A percentile compares a stretch with the other conserved stretches of the same genome.
Evolutionary conservation across 2,113 vertebrate species (phyloP).

Genomic region (Cyprinodon tularosa): DNA sequence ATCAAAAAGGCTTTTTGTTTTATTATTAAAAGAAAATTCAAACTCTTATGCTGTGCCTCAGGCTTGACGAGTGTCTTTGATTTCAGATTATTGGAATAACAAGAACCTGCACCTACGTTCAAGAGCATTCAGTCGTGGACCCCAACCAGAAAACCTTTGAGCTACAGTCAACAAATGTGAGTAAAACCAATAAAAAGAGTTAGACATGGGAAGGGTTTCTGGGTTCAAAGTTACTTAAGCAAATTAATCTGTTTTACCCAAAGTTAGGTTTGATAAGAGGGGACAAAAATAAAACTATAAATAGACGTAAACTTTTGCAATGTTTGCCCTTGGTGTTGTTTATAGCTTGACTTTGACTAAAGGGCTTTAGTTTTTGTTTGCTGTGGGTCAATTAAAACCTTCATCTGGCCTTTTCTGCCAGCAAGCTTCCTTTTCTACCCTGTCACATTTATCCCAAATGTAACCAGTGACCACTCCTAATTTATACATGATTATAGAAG

Average conservation of each 20-base stretch:
- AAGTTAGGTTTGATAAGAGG: background rate
- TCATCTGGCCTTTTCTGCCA: background rate
- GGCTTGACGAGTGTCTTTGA: slow-evolving; percentile 17
- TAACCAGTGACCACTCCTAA: too few relatives aligned
- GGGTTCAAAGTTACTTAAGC: background rate
- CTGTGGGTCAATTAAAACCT: background rate
- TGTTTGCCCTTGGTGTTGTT: too few relatives aligned
- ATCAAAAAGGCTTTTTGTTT: background rate
- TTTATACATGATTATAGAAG: too few relatives aligned
- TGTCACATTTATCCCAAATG: background rate
- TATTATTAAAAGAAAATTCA: background rate
- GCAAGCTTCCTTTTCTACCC: too few relatives aligned
- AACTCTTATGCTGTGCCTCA: background rate
- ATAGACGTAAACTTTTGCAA: too few relatives aligned
- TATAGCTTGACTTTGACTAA: background rate
- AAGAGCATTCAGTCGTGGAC: slow-evolving; percentile 95
- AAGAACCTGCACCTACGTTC: slow-evolving; percentile 90
- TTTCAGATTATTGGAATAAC: slow-evolving; percentile 89
- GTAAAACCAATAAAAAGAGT: slow-evolving; percentile 50
- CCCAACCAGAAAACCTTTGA: slow-evolving; percentile 90
- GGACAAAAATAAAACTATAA: background rate
- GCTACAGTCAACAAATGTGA: slow-evolving; percentile 93
- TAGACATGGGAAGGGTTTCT: too few relatives aligned
- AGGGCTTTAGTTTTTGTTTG: background rate
- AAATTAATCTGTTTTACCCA: background rate